Conservation (phyloP, 2,888 invertebrate species). For the Tanaodytes sp. region DNA sequence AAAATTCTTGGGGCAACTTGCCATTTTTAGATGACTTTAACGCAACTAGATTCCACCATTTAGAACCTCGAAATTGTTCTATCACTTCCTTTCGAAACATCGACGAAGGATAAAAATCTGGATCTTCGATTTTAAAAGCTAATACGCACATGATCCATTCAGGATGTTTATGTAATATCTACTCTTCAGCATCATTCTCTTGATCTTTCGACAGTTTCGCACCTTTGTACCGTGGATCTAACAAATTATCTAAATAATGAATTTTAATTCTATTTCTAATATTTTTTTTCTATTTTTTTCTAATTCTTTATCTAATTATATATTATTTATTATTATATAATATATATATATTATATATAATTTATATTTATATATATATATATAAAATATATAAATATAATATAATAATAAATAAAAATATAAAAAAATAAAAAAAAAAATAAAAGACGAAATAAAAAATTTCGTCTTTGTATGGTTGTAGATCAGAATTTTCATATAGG, state of each 20-base stretch:
- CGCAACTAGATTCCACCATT: conserved; percentile 19
- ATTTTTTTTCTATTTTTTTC: too few relatives aligned
- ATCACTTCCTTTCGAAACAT: conserved; percentile 12
- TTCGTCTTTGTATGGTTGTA: neutral
- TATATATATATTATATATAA: too few relatives aligned
- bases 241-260: neutral
- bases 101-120: conserved; percentile 11
- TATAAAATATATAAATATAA: too few relatives aligned
- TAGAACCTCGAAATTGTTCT: conserved; percentile 11
- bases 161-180: conserved; percentile 7
- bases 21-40: too few relatives aligned
- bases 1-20: conserved; percentile 12
- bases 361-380: too few relatives aligned
- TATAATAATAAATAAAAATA: too few relatives aligned
- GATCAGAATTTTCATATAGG: neutral
- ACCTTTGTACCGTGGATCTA: conserved; percentile 6
- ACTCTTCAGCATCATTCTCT: conserved; percentile 7
- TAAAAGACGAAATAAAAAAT: too few relatives aligned
- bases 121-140: conserved; percentile 19
- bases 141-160: conserved; percentile 12
- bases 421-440: too few relatives aligned
- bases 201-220: conserved; percentile 2
- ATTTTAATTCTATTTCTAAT: too few relatives aligned
- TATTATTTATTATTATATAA: too few relatives aligned
- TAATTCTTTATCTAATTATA: too few relatives aligned